phyloP scores from a whole-genome alignment of 1,140 invertebrate genomes.

The Scaptomyza graminum region DNA sequence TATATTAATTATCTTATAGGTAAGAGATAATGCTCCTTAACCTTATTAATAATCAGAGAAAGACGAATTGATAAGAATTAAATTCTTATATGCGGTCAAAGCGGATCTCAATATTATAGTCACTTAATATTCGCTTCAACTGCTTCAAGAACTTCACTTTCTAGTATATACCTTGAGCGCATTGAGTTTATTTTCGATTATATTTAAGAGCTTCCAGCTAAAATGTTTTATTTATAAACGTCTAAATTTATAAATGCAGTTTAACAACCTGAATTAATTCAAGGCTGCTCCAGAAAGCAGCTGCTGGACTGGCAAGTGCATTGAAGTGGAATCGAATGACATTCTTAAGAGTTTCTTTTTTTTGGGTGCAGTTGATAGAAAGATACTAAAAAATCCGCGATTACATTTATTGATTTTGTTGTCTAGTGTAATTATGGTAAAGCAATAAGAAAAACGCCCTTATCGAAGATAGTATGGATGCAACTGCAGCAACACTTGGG shows the following conservation, averaged over 20 bases:
- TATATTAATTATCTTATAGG: too few relatives aligned
- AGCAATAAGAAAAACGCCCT: constrained; percentile 39
- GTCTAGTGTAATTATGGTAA: constrained; percentile 45
- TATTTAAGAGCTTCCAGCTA: neutral
- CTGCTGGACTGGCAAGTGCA: neutral
- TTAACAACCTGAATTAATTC: neutral
- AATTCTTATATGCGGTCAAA: too few relatives aligned
- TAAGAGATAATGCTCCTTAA: too few relatives aligned
- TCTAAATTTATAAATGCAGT: neutral
- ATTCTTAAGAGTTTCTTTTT: neutral
- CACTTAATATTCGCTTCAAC: neutral
- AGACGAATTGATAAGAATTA: too few relatives aligned
- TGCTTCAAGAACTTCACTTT: too few relatives aligned
- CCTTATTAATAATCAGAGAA: too few relatives aligned
- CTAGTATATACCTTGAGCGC: too few relatives aligned
- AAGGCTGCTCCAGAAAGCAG: neutral
- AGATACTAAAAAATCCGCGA: neutral
- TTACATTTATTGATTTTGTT: neutral
- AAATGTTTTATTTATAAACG: neutral
- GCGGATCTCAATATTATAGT: too few relatives aligned
- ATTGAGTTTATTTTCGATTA: neutral
- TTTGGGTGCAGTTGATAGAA: too few relatives aligned
- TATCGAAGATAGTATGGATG: constrained; percentile 14
- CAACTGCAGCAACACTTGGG: constrained; percentile 9
- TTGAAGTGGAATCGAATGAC: neutral